Percentiles rank a stretch among this genome's conserved stretches.
phyloP scores from a whole-genome alignment of 1,140 invertebrate genomes.

The Battus philenor region DNA sequence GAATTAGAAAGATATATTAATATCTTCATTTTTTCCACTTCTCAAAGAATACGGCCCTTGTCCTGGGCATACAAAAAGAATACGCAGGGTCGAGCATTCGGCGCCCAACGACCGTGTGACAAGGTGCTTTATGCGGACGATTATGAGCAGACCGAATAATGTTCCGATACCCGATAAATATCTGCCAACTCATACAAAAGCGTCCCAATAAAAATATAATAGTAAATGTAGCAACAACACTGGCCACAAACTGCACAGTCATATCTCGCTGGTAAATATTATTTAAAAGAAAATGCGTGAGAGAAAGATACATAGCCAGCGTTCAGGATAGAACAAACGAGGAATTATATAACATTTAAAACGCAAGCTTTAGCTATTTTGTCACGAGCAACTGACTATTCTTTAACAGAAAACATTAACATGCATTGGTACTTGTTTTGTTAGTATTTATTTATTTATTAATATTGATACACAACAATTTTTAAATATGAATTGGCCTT shows the following conservation, averaged over 20 bases:
- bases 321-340: constrained; percentile 42
- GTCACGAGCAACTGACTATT: too few relatives aligned
- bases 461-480: too few relatives aligned
- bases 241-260: constrained; percentile 68
- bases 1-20: constrained; percentile 75
- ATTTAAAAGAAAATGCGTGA: constrained; percentile 48
- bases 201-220: constrained; percentile 62
- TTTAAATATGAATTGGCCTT: too few relatives aligned
- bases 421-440: too few relatives aligned
- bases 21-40: constrained; percentile 75
- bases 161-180: constrained; percentile 74
- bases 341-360: constrained; percentile 28
- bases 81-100: constrained; percentile 50
- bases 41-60: constrained; percentile 65
- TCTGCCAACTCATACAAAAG: constrained; percentile 67
- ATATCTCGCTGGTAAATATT: constrained; percentile 63
- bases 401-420: too few relatives aligned
- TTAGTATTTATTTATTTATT: too few relatives aligned
- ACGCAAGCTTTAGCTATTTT: too few relatives aligned
- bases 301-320: constrained; percentile 26
- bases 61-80: constrained; percentile 66
- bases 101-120: constrained; percentile 73
- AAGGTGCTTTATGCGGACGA: constrained; percentile 74
- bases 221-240: constrained; percentile 67
- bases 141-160: constrained; percentile 73